Base-by-base conservation (phyloP, 2,113 vertebrate genomes). In the Condylura cristata region DNA sequence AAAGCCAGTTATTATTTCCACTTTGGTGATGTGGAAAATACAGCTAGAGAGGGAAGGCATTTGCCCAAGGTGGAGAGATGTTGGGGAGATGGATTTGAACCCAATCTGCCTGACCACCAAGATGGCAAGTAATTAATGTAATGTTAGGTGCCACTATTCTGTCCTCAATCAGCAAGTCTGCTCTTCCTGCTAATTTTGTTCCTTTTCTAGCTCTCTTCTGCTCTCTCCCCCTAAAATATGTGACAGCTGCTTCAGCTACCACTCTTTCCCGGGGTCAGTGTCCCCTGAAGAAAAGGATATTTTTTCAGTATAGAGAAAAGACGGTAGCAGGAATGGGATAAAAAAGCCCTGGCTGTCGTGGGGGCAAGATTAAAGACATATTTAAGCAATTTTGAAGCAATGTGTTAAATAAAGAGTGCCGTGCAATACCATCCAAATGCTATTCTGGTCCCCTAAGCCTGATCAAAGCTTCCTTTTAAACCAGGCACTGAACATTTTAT, bases 391-490 rank as follows among this genome's bases (percentile, higher is more conserved):
- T 68, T 78, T 71, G 70, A 89, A 81, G 46, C 26, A 56, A 82
- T 60, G 58, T 86, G 48, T 96, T 85, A 82, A 95, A 81, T 85
- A 75, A 63, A 81, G 71, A 80, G 76, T 72, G 61, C n/a, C 92
- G 94, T 82, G 72, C 82, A 92, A 34, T 53, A 66, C 70, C 81
- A 71, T 84, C 80, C 58, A 84, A 87, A 79, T 85, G 46, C 89
- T 96, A 94, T 96, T 97, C 83, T 95, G 34, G 56, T 90, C 63
- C 82, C n/a, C 28, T 92, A 86, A 75, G 91, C 53, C 75, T 72
- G 81, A 97, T 95, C 94, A 95, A 97, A 94, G 81, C 70, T 94
- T 93, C 84, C 79, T 97, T 96, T 93, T 82, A 95, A 93, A 88
- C 72, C 68, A 74, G 71, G 39, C 91, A 80, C 93, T 96, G 96